These are phyloP conservation scores for Hydroisotoma schaefferi DNA, from an alignment of 2,888 invertebrate genomes.

Conservation along the genomic window DNA sequence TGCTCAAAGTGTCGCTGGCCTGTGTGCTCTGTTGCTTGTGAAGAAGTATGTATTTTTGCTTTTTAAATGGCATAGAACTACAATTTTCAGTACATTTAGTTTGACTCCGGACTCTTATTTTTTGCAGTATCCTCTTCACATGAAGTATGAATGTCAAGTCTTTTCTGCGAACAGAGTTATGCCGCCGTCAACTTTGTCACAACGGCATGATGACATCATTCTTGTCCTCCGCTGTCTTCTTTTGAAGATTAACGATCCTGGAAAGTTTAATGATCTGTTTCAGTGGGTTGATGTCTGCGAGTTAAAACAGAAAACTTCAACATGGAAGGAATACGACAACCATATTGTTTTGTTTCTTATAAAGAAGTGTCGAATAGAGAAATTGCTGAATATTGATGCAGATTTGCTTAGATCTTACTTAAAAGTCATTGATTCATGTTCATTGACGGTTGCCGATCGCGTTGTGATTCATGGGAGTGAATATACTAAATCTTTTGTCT, in stretches of 20 bases:
- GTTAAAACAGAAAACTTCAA: background rate
- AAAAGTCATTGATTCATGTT: constrained; percentile 20
- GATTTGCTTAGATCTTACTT: constrained; percentile 5
- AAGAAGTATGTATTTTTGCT: constrained; percentile 13
- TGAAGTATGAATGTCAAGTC: constrained; percentile 22
- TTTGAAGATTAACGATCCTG: constrained; percentile 11
- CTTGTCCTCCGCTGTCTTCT: constrained; percentile 22
- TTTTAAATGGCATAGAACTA: background rate
- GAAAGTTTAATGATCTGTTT: constrained; percentile 16
- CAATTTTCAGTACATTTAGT: too few species aligned
- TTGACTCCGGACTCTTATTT: too few species aligned
- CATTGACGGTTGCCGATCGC: constrained; percentile 1
- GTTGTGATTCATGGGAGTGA: constrained; percentile 3
- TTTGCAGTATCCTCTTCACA: constrained; percentile 20
- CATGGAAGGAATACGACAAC: constrained; percentile 15
- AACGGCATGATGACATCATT: constrained; percentile 12
- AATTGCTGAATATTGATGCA: background rate
- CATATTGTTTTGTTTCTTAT: constrained; percentile 13
- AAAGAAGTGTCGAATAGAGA: constrained; percentile 12
- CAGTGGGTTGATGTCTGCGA: constrained; percentile 14
- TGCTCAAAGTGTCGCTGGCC: constrained; percentile 29
- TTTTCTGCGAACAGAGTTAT: constrained; percentile 10
- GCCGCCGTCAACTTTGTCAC: constrained; percentile 12
- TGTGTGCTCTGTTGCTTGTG: constrained; percentile 25
- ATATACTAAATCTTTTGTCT: background rate